phyloP scores from a whole-genome alignment of 2,888 invertebrate genomes.

The Hesperia comma region DNA sequence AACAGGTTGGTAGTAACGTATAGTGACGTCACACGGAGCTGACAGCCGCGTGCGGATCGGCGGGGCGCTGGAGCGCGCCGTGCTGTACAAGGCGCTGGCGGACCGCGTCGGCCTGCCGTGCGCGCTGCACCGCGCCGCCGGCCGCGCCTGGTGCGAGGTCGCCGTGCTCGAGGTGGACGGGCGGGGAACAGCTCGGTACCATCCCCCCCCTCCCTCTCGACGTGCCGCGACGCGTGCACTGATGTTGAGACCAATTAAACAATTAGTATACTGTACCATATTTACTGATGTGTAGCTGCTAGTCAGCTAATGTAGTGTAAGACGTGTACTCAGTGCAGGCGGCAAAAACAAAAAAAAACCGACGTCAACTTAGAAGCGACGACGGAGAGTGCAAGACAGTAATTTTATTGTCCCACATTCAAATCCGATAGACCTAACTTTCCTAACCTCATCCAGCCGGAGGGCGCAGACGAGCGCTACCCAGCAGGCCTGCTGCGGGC shows the following conservation, averaged over 20 bases:
- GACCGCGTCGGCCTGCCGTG: conserved; percentile 86
- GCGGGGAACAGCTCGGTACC: conserved; percentile 55
- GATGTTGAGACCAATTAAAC: no score
- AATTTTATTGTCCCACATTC: no score
- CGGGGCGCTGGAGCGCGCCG: conserved; percentile 84
- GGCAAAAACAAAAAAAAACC: no score
- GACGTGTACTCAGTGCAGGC: no score
- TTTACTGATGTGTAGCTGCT: no score
- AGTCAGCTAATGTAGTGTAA: no score
- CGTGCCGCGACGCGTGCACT: no score
- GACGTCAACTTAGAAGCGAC: no score
- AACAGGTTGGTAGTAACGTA: conserved; percentile 51
- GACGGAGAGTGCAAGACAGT: no score
- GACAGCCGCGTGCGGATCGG: conserved; percentile 83
- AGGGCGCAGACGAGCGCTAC: conserved; percentile 51
- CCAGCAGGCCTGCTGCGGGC: conserved; percentile 83
- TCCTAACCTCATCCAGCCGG: conserved; percentile 35
- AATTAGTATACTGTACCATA: no score
- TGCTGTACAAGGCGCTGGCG: conserved; percentile 86
- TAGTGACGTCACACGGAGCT: conserved; percentile 59
- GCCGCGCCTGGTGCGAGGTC: conserved; percentile 86
- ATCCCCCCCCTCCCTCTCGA: no score
- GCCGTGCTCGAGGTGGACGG: conserved; percentile 81
- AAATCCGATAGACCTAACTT: not conserved
- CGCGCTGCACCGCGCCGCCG: conserved; percentile 81